phyloP scores from a whole-genome alignment of 2,888 invertebrate species.

The Mythimna loreyi region DNA sequence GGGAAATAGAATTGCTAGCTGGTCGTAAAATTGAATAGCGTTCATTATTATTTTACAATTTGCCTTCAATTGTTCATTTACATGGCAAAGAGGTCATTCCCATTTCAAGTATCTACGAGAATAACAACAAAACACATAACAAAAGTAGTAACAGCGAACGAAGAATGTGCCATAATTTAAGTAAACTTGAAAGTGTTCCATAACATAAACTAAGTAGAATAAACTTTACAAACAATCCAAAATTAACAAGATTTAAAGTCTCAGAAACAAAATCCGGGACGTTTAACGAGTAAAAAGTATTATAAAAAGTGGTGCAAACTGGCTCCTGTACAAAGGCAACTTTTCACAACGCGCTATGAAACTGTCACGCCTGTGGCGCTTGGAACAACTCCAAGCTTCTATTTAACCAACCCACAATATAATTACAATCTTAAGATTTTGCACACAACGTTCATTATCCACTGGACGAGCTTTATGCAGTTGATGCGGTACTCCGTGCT shows the following conservation, averaged over 20 bases:
- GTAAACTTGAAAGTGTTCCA: constrained; percentile 31
- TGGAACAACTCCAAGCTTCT: constrained; percentile 66
- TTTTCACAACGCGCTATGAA: constrained; percentile 75
- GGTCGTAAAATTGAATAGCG: constrained; percentile 6
- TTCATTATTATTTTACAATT: constrained; percentile 23
- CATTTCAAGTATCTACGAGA: not conserved
- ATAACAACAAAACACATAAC: constrained; percentile 7
- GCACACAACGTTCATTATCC: constrained; percentile 39
- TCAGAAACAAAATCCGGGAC: constrained; percentile 59
- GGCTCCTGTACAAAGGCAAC: constrained; percentile 70
- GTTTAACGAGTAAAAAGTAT: constrained; percentile 63
- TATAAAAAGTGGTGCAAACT: constrained; percentile 65
- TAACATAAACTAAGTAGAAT: not conserved
- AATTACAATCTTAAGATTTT: constrained; percentile 51
- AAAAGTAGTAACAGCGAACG: constrained; percentile 21
- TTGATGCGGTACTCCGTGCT: constrained; percentile 44
- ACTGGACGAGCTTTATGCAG: constrained; percentile 33
- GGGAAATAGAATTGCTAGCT: constrained; percentile 3
- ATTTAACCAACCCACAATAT: constrained; percentile 29
- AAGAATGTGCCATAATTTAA: constrained; percentile 28
- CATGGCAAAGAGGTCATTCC: not conserved
- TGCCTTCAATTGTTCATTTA: not conserved
- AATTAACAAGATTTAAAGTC: constrained; percentile 67
- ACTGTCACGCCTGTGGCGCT: constrained; percentile 72
- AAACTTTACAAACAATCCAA: constrained; percentile 55